Base-by-base conservation (phyloP, 2,888 invertebrate genomes). In the Antitype chi region DNA sequence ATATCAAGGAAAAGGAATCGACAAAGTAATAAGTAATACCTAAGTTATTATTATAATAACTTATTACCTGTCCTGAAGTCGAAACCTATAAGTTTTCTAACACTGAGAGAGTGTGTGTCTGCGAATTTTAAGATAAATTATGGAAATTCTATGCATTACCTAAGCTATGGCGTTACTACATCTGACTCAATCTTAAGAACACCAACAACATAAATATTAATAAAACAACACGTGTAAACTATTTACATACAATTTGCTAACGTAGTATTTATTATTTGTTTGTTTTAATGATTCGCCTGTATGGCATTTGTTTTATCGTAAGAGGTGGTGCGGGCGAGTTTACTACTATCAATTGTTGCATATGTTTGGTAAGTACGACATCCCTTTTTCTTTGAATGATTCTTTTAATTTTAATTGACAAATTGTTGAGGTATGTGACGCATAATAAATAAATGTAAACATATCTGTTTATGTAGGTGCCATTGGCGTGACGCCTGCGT, bases 201-300 rank as follows among this genome's bases (percentile, higher is more conserved):
- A 73, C 13, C 15, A 47, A 59, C 25, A 59, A 62, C 20, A 67
- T 38, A 72, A 57, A 68, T 25, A 85, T 74, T 76, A 76, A 64
- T 74, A 76, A 78, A 80, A 63, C 84, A 75, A 71, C 86, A 87
- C 86, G 87, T 86, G 85, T 76, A 73, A 8, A 82, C 64, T 70
- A 83, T 84, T 78, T 84, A 79, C 84, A 84, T 86, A 57, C 72
- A 76, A 78, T 75, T 82, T 43, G 23, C 52, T 71, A 69, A 69
- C 38, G 71, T 55, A 62, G 25, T 72, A 47, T 73, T 52, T 76
- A 38, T 47, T 47, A 55, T 69, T 73, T 84, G 62, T 71, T 74
- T 59, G 49, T 74, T 76, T 77, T 55, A 32, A 53, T 68, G 20
- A 73, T 62, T 17, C 11, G 17, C 63, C 52, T 69, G 17, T 25